A percentile compares a stretch with the other conserved stretches of the same genome.
These are phyloP conservation scores for Pelodiscus sinensis DNA, from an alignment of 2,113 vertebrate genomes.

Conservation along the genomic window DNA sequence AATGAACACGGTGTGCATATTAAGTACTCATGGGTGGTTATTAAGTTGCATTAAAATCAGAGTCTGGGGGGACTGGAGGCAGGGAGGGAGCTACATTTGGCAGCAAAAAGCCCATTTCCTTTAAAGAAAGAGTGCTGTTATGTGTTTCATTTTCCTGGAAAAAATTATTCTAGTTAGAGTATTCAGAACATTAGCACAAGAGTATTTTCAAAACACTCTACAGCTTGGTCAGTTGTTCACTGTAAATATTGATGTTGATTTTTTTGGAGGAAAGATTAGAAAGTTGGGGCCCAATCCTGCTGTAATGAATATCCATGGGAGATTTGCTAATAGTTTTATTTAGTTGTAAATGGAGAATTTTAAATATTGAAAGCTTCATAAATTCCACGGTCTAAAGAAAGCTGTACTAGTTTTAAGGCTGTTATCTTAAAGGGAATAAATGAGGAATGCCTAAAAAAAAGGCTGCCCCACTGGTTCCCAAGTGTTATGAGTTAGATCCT, in stretches of 20 bases:
- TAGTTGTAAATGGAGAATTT: not conserved
- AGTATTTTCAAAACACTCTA: not conserved
- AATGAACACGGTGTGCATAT: not conserved
- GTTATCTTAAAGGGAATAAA: not conserved
- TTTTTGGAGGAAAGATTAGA: not conserved
- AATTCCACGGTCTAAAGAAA: constrained; percentile 12
- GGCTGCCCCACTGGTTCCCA: not conserved
- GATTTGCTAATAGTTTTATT: constrained; percentile 1
- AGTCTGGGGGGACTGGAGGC: not conserved
- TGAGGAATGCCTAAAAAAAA: not conserved
- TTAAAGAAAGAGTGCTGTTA: constrained; percentile 4
- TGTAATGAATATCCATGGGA: constrained; percentile 36
- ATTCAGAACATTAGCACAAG: not conserved
- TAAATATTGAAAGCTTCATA: constrained; percentile 38
- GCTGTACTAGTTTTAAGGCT: not conserved
- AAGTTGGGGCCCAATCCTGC: constrained; percentile 23
- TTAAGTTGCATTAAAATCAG: not conserved
- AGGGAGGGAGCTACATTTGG: not conserved
- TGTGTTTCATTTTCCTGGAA: constrained; percentile 9
- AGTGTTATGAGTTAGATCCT: not conserved
- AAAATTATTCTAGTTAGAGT: not conserved
- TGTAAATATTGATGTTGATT: constrained; percentile 30
- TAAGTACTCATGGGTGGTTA: constrained; percentile 21
- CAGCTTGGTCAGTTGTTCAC: not conserved
- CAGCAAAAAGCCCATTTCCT: not conserved